Percentiles rank a stretch among this genome's conserved stretches.
Evolutionary conservation across 2,797 vertebrate genomes (phyloP).

Genomic region (Sus cebifrons): DNA sequence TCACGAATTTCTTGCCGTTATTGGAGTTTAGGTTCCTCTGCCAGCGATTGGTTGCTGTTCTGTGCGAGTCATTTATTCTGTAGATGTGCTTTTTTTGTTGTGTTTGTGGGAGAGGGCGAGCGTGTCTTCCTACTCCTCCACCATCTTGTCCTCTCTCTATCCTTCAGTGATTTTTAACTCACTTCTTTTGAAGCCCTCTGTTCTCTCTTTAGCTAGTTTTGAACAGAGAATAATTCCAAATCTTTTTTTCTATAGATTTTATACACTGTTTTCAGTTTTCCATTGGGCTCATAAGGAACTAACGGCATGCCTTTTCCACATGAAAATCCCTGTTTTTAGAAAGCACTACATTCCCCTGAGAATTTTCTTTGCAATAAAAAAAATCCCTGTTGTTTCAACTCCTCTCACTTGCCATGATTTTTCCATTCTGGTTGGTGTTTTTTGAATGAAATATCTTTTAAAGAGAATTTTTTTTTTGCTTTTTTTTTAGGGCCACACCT

Average conservation of each 20-base stretch:
- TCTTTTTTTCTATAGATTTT: neutral
- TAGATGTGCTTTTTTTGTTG: too few species aligned
- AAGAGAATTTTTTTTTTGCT: neutral
- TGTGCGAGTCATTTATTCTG: too few species aligned
- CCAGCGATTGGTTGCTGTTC: too few species aligned
- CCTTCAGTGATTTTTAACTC: neutral
- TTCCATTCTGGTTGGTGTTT: neutral
- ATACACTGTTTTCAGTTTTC: neutral
- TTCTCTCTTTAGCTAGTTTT: neutral
- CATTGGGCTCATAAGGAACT: neutral
- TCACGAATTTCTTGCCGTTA: too few species aligned
- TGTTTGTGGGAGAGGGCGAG: too few species aligned
- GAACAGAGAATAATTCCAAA: neutral
- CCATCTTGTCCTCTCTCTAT: too few species aligned
- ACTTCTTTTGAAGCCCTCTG: neutral
- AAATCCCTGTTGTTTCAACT: neutral
- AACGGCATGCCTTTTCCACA: neutral
- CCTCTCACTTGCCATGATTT: neutral
- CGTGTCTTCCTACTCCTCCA: too few species aligned
- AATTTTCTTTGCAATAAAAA: neutral
- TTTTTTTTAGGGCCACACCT: too few species aligned
- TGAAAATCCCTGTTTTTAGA: neutral
- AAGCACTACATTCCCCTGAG: too few species aligned
- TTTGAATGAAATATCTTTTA: neutral
- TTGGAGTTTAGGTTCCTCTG: too few species aligned